Conservation (phyloP, 2,888 invertebrate species). For the Hanleya hanleyi region DNA sequence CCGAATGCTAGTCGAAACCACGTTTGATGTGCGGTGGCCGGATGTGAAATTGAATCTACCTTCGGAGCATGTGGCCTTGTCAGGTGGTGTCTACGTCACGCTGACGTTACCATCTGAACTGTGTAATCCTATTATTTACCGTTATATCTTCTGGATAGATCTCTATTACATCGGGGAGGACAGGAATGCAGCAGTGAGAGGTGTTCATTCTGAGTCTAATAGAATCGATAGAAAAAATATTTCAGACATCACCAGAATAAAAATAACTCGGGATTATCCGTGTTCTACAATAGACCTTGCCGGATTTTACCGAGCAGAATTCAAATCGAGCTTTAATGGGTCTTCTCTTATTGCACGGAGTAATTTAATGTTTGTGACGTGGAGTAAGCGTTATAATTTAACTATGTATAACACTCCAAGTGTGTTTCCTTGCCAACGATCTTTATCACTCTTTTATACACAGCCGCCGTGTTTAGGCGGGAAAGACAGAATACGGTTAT, state of each 20-base stretch:
- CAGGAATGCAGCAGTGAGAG: not conserved
- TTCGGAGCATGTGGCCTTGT: conserved; percentile 48
- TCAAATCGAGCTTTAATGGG: conserved; percentile 50
- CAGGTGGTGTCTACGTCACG: conserved; percentile 45
- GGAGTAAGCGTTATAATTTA: conserved; percentile 54
- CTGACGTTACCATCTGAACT: conserved; percentile 53
- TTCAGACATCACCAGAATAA: not conserved
- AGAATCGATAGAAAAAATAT: not conserved
- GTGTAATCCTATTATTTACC: conserved; percentile 52
- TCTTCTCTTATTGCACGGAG: conserved; percentile 48
- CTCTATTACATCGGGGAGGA: conserved; percentile 29
- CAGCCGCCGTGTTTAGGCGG: conserved; percentile 51
- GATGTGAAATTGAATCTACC: conserved; percentile 49
- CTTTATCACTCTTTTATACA: conserved; percentile 48
- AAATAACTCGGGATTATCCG: conserved; percentile 33
- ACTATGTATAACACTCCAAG: conserved; percentile 37
- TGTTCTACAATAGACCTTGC: conserved; percentile 60
- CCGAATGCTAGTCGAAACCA: conserved; percentile 42
- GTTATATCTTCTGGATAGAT: conserved; percentile 46
- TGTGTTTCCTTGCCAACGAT: conserved; percentile 55
- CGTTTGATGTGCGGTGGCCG: conserved; percentile 58
- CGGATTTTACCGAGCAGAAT: conserved; percentile 56
- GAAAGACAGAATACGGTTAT: conserved; percentile 60
- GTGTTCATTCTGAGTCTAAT: not conserved
- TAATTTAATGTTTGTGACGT: conserved; percentile 53